Percentiles rank a stretch among this genome's conserved stretches.
Evolutionary conservation across 2,797 vertebrate genomes (phyloP).

Genomic region (Perodicticus potto): DNA sequence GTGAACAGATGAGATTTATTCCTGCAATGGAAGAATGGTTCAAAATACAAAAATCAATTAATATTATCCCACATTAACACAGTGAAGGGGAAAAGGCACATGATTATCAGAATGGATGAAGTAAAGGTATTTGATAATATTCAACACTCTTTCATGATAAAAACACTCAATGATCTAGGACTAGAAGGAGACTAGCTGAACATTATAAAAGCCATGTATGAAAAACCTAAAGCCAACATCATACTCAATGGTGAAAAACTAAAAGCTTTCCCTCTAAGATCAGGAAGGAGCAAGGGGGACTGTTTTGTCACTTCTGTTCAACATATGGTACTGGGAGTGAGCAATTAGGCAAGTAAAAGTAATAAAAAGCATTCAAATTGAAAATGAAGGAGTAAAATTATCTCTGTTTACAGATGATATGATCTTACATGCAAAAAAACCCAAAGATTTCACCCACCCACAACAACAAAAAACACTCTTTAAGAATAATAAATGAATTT

Average conservation of each 20-base stretch:
- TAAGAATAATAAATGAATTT: background rate
- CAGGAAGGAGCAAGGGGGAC: background rate
- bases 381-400: background rate
- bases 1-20: background rate
- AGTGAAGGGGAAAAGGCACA: background rate
- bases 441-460: background rate
- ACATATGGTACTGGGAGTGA: background rate
- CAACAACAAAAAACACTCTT: background rate
- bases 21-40: background rate
- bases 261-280: background rate
- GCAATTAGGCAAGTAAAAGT: background rate
- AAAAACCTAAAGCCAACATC: background rate
- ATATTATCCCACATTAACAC: background rate
- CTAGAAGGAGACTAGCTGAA: background rate
- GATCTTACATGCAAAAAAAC: background rate
- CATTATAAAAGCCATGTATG: background rate
- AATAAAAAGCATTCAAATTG: background rate
- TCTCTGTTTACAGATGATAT: background rate
- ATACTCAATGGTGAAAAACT: background rate
- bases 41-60: background rate
- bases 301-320: background rate
- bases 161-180: background rate
- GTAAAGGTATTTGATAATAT: background rate
- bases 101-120: background rate
- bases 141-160: background rate